Evolutionary conservation across 2,797 vertebrate species (phyloP).

Genomic region (Lagorchestes hirsutus): DNA sequence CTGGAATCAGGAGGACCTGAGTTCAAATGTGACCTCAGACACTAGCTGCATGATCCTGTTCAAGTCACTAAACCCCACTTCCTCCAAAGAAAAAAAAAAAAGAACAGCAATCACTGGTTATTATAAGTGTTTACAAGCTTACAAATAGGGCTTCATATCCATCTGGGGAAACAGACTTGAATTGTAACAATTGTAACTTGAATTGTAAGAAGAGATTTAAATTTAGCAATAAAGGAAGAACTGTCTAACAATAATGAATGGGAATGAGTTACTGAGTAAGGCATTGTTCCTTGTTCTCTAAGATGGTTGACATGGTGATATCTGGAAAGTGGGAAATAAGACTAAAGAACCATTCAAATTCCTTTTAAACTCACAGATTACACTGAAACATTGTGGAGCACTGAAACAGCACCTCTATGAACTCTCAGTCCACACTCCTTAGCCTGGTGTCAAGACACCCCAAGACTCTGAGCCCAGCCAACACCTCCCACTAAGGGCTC

Average conservation of each 20-base stretch:
- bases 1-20: too few relatives aligned
- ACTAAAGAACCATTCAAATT: constrained; percentile 20
- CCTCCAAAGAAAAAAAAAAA: not conserved
- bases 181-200: not conserved
- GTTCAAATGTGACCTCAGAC: too few relatives aligned
- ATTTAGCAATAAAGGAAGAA: constrained; percentile 27
- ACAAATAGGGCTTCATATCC: not conserved
- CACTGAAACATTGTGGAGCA: not conserved
- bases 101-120: constrained; percentile 4
- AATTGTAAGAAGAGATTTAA: constrained; percentile 39
- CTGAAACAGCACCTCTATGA: not conserved
- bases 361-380: constrained; percentile 31
- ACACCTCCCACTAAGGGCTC: not conserved
- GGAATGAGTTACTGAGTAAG: constrained; percentile 19
- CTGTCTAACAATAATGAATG: not conserved
- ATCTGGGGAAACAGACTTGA: not conserved
- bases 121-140: not conserved
- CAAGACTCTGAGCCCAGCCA: constrained; percentile 20
- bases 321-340: constrained; percentile 36
- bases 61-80: too few relatives aligned
- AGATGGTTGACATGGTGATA: constrained; percentile 34
- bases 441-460: constrained; percentile 25
- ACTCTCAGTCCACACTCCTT: constrained; percentile 18
- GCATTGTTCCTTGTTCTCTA: constrained; percentile 44
- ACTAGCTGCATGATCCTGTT: too few relatives aligned